phyloP scores from a whole-genome alignment of 2,797 vertebrate species.

The Scyliorhinus canicula region DNA sequence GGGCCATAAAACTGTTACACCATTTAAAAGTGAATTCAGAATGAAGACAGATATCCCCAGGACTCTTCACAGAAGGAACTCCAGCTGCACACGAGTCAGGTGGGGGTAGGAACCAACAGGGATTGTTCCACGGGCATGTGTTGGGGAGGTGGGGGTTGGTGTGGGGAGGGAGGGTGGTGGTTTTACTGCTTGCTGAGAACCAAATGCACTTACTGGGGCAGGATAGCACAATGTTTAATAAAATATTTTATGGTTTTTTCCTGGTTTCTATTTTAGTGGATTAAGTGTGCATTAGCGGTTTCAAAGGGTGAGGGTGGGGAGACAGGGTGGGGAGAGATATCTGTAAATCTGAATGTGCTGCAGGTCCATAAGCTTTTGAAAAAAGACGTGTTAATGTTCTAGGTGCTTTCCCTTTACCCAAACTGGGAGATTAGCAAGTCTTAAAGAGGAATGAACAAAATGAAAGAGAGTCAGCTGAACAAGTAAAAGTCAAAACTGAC shows the following conservation, averaged over 20 bases:
- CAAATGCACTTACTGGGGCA: not conserved
- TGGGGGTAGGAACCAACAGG: not conserved
- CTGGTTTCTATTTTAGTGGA: not conserved
- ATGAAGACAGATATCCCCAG: constrained; percentile 61
- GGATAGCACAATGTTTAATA: constrained; percentile 8
- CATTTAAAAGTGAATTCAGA: constrained; percentile 59
- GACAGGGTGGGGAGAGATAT: not conserved
- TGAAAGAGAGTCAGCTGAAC: not conserved
- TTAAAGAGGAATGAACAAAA: not conserved
- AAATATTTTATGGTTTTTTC: not conserved
- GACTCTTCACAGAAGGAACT: constrained; percentile 44
- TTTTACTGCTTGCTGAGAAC: constrained; percentile 10
- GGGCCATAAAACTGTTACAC: constrained; percentile 70
- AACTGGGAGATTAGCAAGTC: not conserved
- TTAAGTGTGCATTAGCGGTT: not conserved
- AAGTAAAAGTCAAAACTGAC: not conserved
- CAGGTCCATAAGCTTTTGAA: not conserved
- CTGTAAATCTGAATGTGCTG: not conserved
- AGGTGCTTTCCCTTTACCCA: not conserved
- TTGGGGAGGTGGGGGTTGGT: not conserved
- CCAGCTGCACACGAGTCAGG: constrained; percentile 40
- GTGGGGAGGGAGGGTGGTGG: too few species aligned
- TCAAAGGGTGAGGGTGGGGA: not conserved
- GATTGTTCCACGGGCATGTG: not conserved
- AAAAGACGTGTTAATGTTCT: not conserved